Evolutionary conservation across 2,888 invertebrate species (phyloP).

Genomic region (Eurois occulta): DNA sequence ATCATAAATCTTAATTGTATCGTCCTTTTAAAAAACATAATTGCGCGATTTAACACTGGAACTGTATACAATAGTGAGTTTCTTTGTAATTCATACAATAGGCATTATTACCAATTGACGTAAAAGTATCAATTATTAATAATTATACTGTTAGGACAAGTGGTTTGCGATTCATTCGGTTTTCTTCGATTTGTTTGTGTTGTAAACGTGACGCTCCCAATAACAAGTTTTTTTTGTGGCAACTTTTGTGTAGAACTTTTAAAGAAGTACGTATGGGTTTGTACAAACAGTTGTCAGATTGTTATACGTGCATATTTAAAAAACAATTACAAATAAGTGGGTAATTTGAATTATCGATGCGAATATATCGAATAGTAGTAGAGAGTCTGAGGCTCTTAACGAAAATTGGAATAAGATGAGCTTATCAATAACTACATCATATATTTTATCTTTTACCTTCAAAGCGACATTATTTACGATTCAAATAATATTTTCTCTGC

Average conservation of each 20-base stretch:
- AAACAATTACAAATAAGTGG: neutral
- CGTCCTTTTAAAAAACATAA: constrained; percentile 41
- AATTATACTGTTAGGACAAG: constrained; percentile 57
- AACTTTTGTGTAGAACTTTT: constrained; percentile 6
- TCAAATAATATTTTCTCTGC: constrained; percentile 30
- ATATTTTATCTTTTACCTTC: constrained; percentile 19
- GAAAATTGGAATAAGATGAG: constrained; percentile 21
- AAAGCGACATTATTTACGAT: constrained; percentile 20
- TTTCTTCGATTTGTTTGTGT: constrained; percentile 17
- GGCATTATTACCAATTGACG: constrained; percentile 60
- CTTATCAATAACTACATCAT: neutral
- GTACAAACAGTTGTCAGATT: neutral
- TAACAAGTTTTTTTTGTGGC: constrained; percentile 4
- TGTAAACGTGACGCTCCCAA: neutral
- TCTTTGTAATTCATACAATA: constrained; percentile 58
- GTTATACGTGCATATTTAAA: no score
- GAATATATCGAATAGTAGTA: neutral
- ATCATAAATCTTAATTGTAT: constrained; percentile 38
- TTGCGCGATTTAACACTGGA: constrained; percentile 56
- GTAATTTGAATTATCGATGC: neutral
- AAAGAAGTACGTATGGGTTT: neutral
- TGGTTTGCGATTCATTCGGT: constrained; percentile 46
- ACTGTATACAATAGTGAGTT: constrained; percentile 47
- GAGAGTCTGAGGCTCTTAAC: no score
- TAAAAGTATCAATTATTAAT: constrained; percentile 59